Evolutionary conservation across 2,797 vertebrate species (phyloP).

Genomic region (Xenentodon cancila): DNA sequence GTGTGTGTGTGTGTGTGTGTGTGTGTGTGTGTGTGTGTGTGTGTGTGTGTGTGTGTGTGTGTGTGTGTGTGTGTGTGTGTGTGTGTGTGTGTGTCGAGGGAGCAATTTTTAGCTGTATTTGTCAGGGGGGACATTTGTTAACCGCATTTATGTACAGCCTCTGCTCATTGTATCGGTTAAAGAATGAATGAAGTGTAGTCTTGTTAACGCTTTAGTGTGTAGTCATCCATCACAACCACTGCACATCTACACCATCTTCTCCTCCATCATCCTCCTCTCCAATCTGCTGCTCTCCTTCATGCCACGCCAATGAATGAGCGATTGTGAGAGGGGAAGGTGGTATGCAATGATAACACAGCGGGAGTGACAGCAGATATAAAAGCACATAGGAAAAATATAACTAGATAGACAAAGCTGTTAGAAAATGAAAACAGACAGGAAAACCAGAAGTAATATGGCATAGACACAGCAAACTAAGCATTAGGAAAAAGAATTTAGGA

Average conservation of each 20-base stretch:
- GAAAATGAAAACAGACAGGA: constrained; percentile 27
- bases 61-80: constrained; percentile 13
- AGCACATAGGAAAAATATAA: constrained; percentile 10
- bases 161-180: constrained; percentile 51
- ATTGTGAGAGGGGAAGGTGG: constrained; percentile 13
- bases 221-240: constrained; percentile 57
- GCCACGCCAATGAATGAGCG: constrained; percentile 35
- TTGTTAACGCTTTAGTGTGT: constrained; percentile 43
- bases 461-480: constrained; percentile 7
- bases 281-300: constrained; percentile 31
- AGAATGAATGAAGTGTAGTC: constrained; percentile 56
- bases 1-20: constrained; percentile 39
- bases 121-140: constrained; percentile 52
- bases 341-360: constrained; percentile 15
- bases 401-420: constrained; percentile 13
- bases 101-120: constrained; percentile 31
- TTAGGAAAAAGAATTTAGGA: neutral
- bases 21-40: constrained; percentile 38
- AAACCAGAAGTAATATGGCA: neutral
- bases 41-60: constrained; percentile 14
- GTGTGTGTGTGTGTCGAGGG: constrained; percentile 40
- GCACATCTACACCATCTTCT: constrained; percentile 49
- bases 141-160: constrained; percentile 44
- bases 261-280: constrained; percentile 52
- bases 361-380: constrained; percentile 10